These are phyloP conservation scores for Drosophila anomalipes DNA, from an alignment of 2,888 invertebrate species.

Conservation along the genomic window DNA sequence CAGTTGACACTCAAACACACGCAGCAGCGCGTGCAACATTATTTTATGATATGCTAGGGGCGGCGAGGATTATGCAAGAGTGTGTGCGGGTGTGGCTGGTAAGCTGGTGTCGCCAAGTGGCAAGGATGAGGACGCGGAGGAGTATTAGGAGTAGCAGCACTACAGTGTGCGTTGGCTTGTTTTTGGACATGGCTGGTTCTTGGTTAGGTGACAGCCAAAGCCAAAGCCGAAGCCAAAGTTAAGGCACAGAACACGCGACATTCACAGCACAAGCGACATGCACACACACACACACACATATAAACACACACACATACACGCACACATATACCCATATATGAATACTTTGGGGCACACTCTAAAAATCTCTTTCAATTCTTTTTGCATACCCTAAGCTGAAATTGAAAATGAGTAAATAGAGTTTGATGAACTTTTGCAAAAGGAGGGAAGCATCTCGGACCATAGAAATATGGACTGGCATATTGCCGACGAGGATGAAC, in stretches of 20 bases:
- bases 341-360: neutral
- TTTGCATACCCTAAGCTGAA: neutral
- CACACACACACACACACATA: neutral
- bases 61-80: neutral
- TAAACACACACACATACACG: neutral
- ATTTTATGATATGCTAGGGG: slow-evolving; percentile 72
- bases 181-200: slow-evolving; percentile 45
- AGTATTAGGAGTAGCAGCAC: slow-evolving; percentile 4
- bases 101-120: neutral
- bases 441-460: neutral
- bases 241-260: slow-evolving; percentile 8
- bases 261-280: slow-evolving; percentile 18
- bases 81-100: neutral
- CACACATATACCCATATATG: neutral
- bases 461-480: neutral
- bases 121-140: neutral
- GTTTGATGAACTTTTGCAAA: neutral
- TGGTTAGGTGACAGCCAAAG: slow-evolving; percentile 35
- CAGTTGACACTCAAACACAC: slow-evolving; percentile 53
- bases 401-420: neutral
- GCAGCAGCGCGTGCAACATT: slow-evolving; percentile 70
- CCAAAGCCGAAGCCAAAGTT: slow-evolving; percentile 15
- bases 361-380: slow-evolving; percentile 20
- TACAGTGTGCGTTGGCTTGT: slow-evolving; percentile 11
- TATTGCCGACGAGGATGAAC: neutral